Evolutionary conservation across 2,888 invertebrate species (phyloP).

Genomic region (Lycia hirtaria): DNA sequence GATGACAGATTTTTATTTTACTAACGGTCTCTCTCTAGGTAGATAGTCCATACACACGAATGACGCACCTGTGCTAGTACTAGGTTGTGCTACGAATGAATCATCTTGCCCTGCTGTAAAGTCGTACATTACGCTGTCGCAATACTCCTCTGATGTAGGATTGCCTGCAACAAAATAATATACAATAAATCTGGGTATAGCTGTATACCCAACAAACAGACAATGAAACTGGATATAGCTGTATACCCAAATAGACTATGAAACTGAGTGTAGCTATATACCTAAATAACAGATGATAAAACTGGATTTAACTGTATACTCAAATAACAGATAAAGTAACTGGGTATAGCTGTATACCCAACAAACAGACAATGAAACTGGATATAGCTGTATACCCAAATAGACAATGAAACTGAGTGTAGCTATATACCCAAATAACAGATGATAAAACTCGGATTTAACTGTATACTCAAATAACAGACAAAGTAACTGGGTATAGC

Average conservation of each 20-base stretch:
- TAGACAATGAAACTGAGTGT: neutral
- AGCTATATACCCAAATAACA: too few species aligned
- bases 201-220: too few species aligned
- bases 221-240: too few species aligned
- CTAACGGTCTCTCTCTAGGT: too few species aligned
- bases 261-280: neutral
- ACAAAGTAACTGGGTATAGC: neutral
- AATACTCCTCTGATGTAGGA: constrained; percentile 27
- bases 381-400: too few species aligned
- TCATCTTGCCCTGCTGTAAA: constrained; percentile 64
- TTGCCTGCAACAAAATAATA: constrained; percentile 23
- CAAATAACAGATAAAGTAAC: neutral
- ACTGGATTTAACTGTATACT: neutral
- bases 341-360: neutral
- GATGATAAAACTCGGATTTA: neutral
- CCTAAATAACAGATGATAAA: neutral
- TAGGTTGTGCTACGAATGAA: constrained; percentile 83
- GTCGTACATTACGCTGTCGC: constrained; percentile 25
- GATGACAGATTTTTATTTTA: too few species aligned
- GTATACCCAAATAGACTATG: neutral
- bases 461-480: too few species aligned
- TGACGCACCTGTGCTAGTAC: constrained; percentile 86
- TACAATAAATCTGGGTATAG: neutral
- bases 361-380: neutral
- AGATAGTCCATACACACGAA: neutral